These are phyloP conservation scores for Nephotettix cincticeps DNA, from an alignment of 1,140 invertebrate species.

Conservation along the genomic window DNA sequence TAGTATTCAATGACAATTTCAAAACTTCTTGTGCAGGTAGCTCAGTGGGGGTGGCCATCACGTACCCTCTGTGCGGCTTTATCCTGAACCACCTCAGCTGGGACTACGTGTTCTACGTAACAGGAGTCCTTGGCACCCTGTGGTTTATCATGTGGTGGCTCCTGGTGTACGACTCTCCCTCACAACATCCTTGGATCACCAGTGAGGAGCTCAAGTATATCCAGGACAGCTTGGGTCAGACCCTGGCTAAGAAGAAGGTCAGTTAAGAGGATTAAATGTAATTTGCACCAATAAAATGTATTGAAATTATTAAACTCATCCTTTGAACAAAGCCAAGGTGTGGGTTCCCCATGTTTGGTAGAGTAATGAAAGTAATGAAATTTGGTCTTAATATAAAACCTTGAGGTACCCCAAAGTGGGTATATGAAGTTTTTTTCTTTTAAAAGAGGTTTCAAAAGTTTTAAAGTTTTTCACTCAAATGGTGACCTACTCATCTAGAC, in stretches of 20 bases:
- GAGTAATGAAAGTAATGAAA: no score
- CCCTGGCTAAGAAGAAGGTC: constrained; percentile 48
- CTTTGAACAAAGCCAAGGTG: no score
- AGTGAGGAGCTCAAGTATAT: constrained; percentile 64
- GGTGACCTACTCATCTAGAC: no score
- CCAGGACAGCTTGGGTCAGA: constrained; percentile 54
- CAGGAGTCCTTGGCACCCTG: constrained; percentile 62
- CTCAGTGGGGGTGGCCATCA: constrained; percentile 67
- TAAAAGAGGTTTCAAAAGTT: no score
- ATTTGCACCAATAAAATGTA: no score
- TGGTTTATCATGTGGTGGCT: constrained; percentile 80
- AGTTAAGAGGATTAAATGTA: constrained; percentile 12
- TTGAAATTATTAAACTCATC: no score
- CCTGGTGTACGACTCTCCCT: constrained; percentile 73
- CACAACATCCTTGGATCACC: constrained; percentile 74
- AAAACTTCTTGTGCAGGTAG: constrained; percentile 57
- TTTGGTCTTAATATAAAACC: no score
- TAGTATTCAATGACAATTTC: no score
- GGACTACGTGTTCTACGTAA: constrained; percentile 73
- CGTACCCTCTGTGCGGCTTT: constrained; percentile 66
- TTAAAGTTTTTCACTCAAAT: no score
- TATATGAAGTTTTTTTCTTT: no score
- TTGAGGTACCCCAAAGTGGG: no score
- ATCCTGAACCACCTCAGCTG: constrained; percentile 66
- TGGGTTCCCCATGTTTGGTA: no score